A percentile compares a stretch with the other conserved stretches of the same genome.
These are phyloP conservation scores for Thymelicus acteon DNA, from an alignment of 2,888 invertebrate genomes.

Conservation along the genomic window DNA sequence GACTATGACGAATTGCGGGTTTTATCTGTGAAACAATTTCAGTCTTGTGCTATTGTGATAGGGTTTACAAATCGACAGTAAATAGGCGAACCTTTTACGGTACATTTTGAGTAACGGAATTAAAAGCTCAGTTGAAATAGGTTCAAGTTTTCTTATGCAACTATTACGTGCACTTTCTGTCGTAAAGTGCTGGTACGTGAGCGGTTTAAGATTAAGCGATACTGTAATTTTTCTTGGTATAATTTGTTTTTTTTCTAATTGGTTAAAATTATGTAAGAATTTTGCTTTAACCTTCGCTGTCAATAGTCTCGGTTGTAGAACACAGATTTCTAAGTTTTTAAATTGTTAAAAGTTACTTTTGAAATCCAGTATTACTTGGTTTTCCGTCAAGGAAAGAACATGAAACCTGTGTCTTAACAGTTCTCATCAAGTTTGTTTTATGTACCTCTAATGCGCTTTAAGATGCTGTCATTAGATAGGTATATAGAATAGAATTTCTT, in stretches of 20 bases:
- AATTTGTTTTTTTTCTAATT: background rate
- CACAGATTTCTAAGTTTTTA: background rate
- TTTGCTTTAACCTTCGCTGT: background rate
- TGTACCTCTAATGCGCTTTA: too few relatives aligned
- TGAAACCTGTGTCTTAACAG: too few relatives aligned
- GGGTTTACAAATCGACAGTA: background rate
- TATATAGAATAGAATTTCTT: too few relatives aligned
- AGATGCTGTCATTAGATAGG: too few relatives aligned
- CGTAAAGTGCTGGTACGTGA: conserved; percentile 5
- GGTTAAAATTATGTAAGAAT: background rate
- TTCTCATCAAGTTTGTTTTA: too few relatives aligned
- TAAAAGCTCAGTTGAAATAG: conserved; percentile 21
- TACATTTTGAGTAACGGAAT: conserved; percentile 28
- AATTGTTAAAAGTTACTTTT: too few relatives aligned
- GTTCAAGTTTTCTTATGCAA: conserved; percentile 28
- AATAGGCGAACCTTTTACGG: conserved; percentile 27
- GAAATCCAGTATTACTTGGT: too few relatives aligned
- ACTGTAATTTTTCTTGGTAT: background rate
- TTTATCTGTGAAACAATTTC: background rate
- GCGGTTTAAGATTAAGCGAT: conserved; percentile 13
- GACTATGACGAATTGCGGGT: background rate
- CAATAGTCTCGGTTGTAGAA: background rate
- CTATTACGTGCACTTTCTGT: conserved; percentile 30
- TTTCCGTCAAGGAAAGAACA: too few relatives aligned
- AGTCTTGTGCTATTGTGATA: conserved; percentile 11